These are phyloP conservation scores for Cebus imitator DNA, from an alignment of 2,113 vertebrate genomes.

Conservation along the genomic window DNA sequence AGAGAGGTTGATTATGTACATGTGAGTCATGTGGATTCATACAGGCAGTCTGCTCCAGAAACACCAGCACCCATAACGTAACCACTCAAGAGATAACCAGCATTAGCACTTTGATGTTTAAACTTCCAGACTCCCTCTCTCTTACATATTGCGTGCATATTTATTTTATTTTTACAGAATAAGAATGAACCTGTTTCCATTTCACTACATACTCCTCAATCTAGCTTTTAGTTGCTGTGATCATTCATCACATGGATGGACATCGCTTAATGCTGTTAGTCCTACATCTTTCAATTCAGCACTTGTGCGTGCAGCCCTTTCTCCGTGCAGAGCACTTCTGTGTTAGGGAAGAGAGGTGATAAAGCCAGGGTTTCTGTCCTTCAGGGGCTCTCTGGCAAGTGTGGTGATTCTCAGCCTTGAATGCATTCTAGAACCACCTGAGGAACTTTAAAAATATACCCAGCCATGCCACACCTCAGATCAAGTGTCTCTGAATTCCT, in stretches of 20 bases:
- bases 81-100: background rate
- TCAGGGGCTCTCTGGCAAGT: background rate
- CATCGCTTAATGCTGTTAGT: too few relatives aligned
- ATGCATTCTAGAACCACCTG: background rate
- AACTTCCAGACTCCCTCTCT: background rate
- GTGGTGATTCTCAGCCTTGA: background rate
- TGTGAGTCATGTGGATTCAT: background rate
- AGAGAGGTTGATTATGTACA: background rate
- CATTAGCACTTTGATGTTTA: background rate
- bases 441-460: background rate
- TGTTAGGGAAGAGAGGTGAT: background rate
- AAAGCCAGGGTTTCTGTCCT: background rate
- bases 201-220: background rate
- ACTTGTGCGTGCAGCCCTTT: background rate
- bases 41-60: background rate
- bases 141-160: background rate
- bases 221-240: background rate
- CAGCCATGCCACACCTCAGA: background rate
- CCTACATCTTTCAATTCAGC: background rate
- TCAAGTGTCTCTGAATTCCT: background rate
- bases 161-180: background rate
- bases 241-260: background rate
- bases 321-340: background rate
- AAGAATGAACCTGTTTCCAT: background rate
- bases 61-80: background rate